phyloP scores from a whole-genome alignment of 2,888 invertebrate species.

The Balanococcus diminutus region DNA sequence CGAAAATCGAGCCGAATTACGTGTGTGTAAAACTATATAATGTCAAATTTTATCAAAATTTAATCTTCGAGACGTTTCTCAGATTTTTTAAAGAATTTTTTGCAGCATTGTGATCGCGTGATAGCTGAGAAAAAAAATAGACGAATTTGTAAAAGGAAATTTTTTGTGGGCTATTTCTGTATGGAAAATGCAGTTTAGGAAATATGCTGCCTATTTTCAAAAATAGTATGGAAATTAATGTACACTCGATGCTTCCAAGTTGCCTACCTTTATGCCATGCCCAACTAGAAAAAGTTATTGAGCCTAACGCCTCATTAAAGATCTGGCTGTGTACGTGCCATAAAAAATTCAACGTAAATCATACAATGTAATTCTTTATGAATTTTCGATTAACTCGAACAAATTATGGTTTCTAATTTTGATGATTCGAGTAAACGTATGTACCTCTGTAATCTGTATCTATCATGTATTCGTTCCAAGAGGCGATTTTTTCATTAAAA shows the following conservation, averaged over 20 bases:
- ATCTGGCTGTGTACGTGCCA: not conserved
- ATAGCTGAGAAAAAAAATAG: not conserved
- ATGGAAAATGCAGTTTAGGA: too few species aligned
- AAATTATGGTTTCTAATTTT: too few species aligned
- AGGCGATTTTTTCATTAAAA: not conserved
- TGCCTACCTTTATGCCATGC: not conserved
- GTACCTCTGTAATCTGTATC: too few species aligned
- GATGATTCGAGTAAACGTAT: too few species aligned
- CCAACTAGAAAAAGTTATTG: not conserved
- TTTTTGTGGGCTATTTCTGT: not conserved
- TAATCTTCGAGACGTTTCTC: not conserved
- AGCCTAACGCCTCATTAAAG: not conserved
- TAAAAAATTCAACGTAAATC: not conserved
- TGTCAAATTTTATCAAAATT: not conserved
- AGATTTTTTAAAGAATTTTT: not conserved
- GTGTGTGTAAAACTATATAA: not conserved
- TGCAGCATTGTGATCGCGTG: not conserved
- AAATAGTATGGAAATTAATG: not conserved
- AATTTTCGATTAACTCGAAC: not conserved
- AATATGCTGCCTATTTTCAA: too few species aligned
- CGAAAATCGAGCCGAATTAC: not conserved
- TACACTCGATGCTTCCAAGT: not conserved
- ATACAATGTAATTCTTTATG: not conserved
- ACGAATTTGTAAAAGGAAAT: not conserved
- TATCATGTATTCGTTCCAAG: too few species aligned